Percentiles rank a stretch among this genome's conserved stretches.
These are phyloP conservation scores for Entomyzon cyanotis DNA, from an alignment of 2,113 vertebrate species.

Conservation along the genomic window DNA sequence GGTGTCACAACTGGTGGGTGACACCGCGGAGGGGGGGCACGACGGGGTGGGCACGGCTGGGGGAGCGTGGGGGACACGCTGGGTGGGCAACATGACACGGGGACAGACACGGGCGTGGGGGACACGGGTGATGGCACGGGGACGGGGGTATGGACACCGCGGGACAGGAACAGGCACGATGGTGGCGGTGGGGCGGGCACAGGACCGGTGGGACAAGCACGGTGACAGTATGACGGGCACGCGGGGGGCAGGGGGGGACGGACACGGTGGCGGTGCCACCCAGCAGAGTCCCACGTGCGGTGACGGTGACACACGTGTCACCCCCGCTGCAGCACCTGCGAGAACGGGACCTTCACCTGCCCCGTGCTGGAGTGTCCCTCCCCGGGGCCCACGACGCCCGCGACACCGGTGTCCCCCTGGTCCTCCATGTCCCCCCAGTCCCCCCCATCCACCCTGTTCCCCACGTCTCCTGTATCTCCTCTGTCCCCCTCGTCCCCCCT, in stretches of 20 bases:
- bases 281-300: background rate
- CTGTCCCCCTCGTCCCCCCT: background rate
- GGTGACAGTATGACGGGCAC: no score
- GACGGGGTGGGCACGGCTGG: background rate
- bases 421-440: background rate
- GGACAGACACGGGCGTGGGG: no score
- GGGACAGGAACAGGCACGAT: background rate
- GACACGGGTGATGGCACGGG: background rate
- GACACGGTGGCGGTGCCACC: background rate
- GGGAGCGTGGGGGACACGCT: background rate
- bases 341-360: conserved; percentile 80
- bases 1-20: background rate
- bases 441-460: background rate
- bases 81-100: background rate
- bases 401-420: background rate
- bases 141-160: background rate
- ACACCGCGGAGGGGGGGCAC: background rate
- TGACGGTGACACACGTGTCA: background rate
- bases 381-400: background rate
- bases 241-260: no score
- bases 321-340: conserved; percentile 75
- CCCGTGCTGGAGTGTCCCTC: conserved; percentile 66
- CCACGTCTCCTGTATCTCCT: background rate
- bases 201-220: no score
- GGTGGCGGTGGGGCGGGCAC: background rate